phyloP scores from a whole-genome alignment of 2,797 vertebrate species.

The Pangasius mekongensis region DNA sequence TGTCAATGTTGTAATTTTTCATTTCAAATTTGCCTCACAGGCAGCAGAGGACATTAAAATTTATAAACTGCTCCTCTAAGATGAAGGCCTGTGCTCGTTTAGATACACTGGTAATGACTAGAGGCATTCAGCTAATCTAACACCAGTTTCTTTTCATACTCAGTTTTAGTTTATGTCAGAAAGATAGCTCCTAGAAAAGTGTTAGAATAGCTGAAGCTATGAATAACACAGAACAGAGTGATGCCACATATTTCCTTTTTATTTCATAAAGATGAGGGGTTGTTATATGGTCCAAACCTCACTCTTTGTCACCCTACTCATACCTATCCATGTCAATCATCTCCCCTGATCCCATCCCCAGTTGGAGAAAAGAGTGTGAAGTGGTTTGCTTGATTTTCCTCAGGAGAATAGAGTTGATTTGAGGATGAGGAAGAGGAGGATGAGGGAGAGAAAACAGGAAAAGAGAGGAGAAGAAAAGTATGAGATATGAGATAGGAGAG shows the following conservation, averaged over 20 bases:
- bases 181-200: background rate
- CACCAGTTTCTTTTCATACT: background rate
- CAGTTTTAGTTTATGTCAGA: background rate
- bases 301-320: conserved; percentile 18
- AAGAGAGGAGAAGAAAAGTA: conserved; percentile 46
- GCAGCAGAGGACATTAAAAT: background rate
- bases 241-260: conserved; percentile 46
- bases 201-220: background rate
- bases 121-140: background rate
- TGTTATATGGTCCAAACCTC: conserved; percentile 38
- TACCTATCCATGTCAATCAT: conserved; percentile 45
- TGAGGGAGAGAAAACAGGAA: conserved; percentile 51
- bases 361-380: conserved; percentile 26
- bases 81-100: background rate
- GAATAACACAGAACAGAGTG: conserved; percentile 24
- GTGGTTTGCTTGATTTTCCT: conserved; percentile 34
- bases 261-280: conserved; percentile 43
- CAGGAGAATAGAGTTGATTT: conserved; percentile 53
- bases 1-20: background rate
- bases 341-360: conserved; percentile 28
- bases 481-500: conserved; percentile 57
- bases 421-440: conserved; percentile 62
- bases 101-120: background rate
- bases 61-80: background rate
- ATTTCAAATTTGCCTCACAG: background rate